These are phyloP conservation scores for Erinaceus europaeus DNA, from an alignment of 2,113 vertebrate species.

Conservation along the genomic window DNA sequence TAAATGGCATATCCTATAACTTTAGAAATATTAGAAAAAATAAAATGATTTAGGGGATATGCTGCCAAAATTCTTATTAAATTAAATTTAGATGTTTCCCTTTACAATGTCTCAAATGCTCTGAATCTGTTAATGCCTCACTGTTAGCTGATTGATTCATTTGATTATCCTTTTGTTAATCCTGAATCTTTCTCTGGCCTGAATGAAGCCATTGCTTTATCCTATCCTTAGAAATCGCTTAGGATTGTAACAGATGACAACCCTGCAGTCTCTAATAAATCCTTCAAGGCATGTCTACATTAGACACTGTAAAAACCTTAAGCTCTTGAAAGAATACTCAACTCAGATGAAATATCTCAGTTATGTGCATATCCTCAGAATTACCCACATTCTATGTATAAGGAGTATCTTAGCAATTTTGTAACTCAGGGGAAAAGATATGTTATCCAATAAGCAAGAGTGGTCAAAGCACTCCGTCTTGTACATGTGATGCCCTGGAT, in stretches of 20 bases:
- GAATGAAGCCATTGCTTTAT: neutral
- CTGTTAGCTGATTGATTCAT: neutral
- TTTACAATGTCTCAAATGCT: neutral
- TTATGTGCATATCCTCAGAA: neutral
- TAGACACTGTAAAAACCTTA: neutral
- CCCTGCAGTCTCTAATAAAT: neutral
- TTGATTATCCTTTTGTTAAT: conserved; percentile 53
- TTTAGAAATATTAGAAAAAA: neutral
- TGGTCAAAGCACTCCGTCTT: no score
- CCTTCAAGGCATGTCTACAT: neutral
- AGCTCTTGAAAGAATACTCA: conserved; percentile 14
- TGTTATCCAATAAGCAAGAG: no score
- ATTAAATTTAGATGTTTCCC: conserved; percentile 7
- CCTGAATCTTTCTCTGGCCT: conserved; percentile 50
- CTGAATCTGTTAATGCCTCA: conserved; percentile 8
- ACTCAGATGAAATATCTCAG: neutral
- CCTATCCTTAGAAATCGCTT: neutral
- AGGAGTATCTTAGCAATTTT: neutral
- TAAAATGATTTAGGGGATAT: neutral
- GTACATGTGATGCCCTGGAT: no score
- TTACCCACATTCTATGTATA: neutral
- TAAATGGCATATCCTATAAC: neutral
- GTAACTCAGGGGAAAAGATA: neutral
- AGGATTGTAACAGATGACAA: neutral
- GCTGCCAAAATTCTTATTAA: neutral